A percentile compares a stretch with the other conserved stretches of the same genome.
These are phyloP conservation scores for Cisticola juncidis DNA, from an alignment of 2,113 vertebrate species.

Conservation along the genomic window DNA sequence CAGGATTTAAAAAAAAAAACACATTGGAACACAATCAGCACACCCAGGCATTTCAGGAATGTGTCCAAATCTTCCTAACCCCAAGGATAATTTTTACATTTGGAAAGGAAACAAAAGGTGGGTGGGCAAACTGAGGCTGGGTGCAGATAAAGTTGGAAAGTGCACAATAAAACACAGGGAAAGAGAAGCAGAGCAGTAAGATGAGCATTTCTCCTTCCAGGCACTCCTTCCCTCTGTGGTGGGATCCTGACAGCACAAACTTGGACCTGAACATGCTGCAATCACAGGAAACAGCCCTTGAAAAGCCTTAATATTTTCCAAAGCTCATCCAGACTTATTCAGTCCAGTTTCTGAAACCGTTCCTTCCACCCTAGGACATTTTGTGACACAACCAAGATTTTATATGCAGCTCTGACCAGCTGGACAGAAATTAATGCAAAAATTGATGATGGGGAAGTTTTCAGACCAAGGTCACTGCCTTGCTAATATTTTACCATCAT, in stretches of 20 bases:
- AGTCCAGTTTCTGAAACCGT: not conserved
- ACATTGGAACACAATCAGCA: not conserved
- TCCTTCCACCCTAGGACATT: not conserved
- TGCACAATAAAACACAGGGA: not conserved
- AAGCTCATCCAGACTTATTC: not conserved
- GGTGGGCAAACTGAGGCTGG: not conserved
- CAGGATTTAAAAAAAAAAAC: not conserved
- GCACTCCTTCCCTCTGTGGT: rapidly evolving
- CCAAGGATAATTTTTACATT: not conserved
- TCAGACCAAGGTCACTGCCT: not conserved
- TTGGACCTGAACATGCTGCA: rapidly evolving
- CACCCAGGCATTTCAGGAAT: not conserved
- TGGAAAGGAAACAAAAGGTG: not conserved
- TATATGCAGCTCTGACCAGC: not conserved
- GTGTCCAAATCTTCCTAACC: not conserved
- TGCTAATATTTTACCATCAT: not conserved
- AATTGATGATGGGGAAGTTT: not conserved
- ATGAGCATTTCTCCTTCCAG: not conserved
- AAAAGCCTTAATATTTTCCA: not conserved
- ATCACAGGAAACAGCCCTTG: not conserved
- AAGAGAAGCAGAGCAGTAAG: not conserved
- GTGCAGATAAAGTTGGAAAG: not conserved
- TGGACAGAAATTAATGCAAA: not conserved
- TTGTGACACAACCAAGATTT: not conserved
- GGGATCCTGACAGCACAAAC: not conserved